phyloP scores from a whole-genome alignment of 2,888 invertebrate genomes.

The Agriopis aurantiaria region DNA sequence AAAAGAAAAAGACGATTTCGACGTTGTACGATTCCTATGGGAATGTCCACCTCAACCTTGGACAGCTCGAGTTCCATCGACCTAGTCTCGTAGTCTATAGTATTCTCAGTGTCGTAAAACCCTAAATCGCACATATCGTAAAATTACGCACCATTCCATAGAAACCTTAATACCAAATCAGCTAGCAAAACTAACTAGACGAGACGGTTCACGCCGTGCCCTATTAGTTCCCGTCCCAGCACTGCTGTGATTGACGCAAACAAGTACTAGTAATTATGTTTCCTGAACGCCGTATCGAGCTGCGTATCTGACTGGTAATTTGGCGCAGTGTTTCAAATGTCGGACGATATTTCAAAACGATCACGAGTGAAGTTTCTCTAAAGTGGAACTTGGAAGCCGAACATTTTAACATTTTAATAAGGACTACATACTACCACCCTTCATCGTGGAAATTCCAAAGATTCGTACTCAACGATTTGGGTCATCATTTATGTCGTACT shows the following conservation, averaged over 20 bases:
- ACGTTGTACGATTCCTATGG: too few relatives aligned
- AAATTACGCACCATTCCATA: background rate
- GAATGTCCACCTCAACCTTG: too few relatives aligned
- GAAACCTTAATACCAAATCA: slow-evolving; percentile 6
- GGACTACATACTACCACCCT: too few relatives aligned
- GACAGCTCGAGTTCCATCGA: too few relatives aligned
- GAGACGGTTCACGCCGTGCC: slow-evolving; percentile 34
- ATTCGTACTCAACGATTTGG: too few relatives aligned
- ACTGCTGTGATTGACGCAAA: slow-evolving; percentile 66
- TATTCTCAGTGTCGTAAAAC: background rate
- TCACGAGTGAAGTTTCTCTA: slow-evolving; percentile 18
- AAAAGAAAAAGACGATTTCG: too few relatives aligned
- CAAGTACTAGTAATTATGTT: slow-evolving; percentile 69
- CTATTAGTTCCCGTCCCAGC: slow-evolving; percentile 58
- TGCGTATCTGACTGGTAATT: slow-evolving; percentile 33
- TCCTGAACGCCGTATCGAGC: slow-evolving; percentile 50
- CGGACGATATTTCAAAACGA: slow-evolving; percentile 36
- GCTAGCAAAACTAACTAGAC: slow-evolving; percentile 15
- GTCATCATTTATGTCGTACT: too few relatives aligned
- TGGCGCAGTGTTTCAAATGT: slow-evolving; percentile 56
- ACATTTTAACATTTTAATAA: background rate
- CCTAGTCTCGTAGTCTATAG: too few relatives aligned
- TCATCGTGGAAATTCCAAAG: too few relatives aligned
- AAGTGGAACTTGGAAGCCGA: slow-evolving; percentile 5
- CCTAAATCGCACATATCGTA: background rate